These are phyloP conservation scores for Triplophysa bombifrons DNA, from an alignment of 2,797 vertebrate species.

Conservation along the genomic window DNA sequence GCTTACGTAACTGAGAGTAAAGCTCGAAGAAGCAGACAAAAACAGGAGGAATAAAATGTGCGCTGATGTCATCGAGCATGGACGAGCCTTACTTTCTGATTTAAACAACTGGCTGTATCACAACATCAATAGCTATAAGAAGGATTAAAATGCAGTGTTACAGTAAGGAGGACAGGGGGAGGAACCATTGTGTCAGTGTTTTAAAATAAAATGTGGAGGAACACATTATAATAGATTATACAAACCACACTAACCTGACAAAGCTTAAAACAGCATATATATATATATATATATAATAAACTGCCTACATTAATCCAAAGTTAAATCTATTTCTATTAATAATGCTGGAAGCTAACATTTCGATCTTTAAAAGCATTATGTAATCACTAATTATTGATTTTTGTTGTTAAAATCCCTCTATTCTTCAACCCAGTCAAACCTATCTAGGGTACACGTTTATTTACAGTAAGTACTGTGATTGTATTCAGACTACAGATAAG, in stretches of 20 bases:
- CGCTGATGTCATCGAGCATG: conserved; percentile 19
- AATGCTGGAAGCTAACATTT: neutral
- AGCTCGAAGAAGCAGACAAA: conserved; percentile 11
- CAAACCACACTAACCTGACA: neutral
- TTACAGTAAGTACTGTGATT: conserved; percentile 11
- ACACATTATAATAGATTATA: conserved; percentile 20
- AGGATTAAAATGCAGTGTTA: neutral
- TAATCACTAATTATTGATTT: conserved; percentile 1
- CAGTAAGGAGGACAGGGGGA: neutral
- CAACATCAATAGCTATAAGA: neutral
- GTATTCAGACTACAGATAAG: conserved; percentile 17
- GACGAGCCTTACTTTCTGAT: neutral
- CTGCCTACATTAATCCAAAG: neutral
- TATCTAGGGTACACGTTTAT: neutral
- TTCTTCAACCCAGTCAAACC: neutral
- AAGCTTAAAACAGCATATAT: neutral
- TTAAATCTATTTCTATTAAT: neutral
- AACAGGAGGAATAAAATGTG: conserved; percentile 24
- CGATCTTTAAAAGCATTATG: conserved; percentile 11
- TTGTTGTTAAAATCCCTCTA: neutral
- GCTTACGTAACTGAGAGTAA: conserved; percentile 28
- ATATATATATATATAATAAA: neutral
- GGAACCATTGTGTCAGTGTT: neutral
- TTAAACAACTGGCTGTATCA: neutral
- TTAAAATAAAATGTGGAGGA: conserved; percentile 11